Percentiles rank a stretch among this genome's conserved stretches.
Conservation (phyloP, 2,888 invertebrate species). For the Abscondita cerata region DNA sequence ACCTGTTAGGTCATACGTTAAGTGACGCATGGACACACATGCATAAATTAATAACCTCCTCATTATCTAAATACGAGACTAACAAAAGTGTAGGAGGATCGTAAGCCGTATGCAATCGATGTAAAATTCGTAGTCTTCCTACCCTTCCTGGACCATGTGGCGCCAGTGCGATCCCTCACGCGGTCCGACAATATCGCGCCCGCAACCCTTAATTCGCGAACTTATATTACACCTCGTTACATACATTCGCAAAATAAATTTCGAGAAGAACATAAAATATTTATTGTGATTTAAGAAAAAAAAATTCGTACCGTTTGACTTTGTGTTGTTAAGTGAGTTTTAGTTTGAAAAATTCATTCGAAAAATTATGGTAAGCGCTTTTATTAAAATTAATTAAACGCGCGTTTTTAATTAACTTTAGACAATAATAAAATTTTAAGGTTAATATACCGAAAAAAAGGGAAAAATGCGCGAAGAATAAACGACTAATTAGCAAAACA, state of each 20-base stretch:
- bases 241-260: conserved; percentile 23
- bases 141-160: conserved; percentile 47
- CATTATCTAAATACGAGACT: conserved; percentile 29
- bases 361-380: conserved; percentile 5
- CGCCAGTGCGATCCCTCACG: conserved; percentile 49
- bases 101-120: conserved; percentile 46
- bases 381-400: not conserved
- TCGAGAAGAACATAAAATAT: not conserved
- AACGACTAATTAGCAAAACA: not conserved
- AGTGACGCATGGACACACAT: conserved; percentile 5
- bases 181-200: conserved; percentile 39
- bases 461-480: too few relatives aligned
- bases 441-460: too few relatives aligned
- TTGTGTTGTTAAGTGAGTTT: conserved; percentile 1
- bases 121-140: conserved; percentile 44
- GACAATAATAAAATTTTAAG: too few relatives aligned
- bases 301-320: too few relatives aligned
- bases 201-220: conserved; percentile 42
- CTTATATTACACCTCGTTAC: conserved; percentile 41
- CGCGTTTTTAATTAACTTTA: not conserved
- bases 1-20: conserved; percentile 1
- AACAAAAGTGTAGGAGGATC: conserved; percentile 31
- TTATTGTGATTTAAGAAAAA: too few relatives aligned
- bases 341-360: not conserved
- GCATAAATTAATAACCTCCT: conserved; percentile 35